Conservation (phyloP, 2,888 invertebrate genomes). For the Rhimphoctona megacephalus region DNA sequence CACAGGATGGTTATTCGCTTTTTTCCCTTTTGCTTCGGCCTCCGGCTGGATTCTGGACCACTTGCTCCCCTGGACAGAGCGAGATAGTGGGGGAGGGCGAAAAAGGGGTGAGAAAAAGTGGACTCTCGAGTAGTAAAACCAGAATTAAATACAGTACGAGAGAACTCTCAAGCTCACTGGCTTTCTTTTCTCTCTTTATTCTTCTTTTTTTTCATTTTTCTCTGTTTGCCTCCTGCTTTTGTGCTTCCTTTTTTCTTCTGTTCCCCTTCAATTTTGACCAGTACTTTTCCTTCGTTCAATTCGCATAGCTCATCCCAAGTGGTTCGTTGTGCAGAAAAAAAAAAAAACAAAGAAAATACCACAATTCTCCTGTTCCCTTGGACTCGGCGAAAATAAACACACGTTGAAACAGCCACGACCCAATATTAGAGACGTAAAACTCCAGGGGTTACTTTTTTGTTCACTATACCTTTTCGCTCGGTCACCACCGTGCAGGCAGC, state of each 20-base stretch:
- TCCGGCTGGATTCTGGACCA: slow-evolving; percentile 24
- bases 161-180: slow-evolving; percentile 15
- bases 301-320: slow-evolving; percentile 13
- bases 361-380: slow-evolving; percentile 10
- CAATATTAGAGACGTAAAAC: slow-evolving; percentile 26
- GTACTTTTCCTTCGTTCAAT: slow-evolving; percentile 17
- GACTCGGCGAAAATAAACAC: slow-evolving; percentile 16
- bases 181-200: slow-evolving; percentile 16
- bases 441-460: slow-evolving; percentile 20
- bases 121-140: slow-evolving; percentile 35
- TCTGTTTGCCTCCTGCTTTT: slow-evolving; percentile 18
- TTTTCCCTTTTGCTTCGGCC: neutral
- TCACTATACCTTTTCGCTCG: slow-evolving; percentile 4
- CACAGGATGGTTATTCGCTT: slow-evolving; percentile 10
- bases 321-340: neutral
- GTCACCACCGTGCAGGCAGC: neutral
- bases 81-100: neutral
- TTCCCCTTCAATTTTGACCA: slow-evolving; percentile 22
- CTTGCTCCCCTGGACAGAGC: slow-evolving; percentile 23
- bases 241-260: slow-evolving; percentile 6
- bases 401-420: slow-evolving; percentile 18
- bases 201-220: slow-evolving; percentile 9
- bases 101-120: slow-evolving; percentile 28
- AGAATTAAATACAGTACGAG: slow-evolving; percentile 58
- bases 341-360: slow-evolving; percentile 12